Percentiles rank a stretch among this genome's conserved stretches.
phyloP scores from a whole-genome alignment of 2,888 invertebrate species.

The Macrophya annulata region DNA sequence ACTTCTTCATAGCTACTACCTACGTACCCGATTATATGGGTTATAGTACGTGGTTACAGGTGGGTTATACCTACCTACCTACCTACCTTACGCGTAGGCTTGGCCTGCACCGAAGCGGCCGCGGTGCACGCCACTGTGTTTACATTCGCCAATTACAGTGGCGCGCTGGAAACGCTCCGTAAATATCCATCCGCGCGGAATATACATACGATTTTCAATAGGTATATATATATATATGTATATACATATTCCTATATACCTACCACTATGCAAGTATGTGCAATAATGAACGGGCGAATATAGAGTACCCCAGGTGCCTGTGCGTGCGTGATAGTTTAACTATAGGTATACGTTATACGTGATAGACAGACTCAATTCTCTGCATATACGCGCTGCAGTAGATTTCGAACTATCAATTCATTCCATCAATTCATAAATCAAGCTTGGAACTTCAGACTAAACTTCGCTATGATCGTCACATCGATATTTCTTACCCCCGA shows the following conservation, averaged over 20 bases:
- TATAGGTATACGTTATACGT: background rate
- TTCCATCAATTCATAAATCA: no score
- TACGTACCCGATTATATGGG: slow-evolving; percentile 45
- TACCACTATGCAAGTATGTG: slow-evolving; percentile 10
- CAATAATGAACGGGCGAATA: slow-evolving; percentile 48
- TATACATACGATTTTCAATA: background rate
- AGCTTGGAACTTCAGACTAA: no score
- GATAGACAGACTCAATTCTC: background rate
- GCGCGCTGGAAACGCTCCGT: slow-evolving; percentile 57
- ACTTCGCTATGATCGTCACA: no score
- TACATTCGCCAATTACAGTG: slow-evolving; percentile 67
- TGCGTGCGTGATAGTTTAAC: slow-evolving; percentile 17
- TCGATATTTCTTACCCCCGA: no score
- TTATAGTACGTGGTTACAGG: slow-evolving; percentile 47
- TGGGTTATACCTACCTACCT: slow-evolving; percentile 27
- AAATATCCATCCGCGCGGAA: slow-evolving; percentile 30
- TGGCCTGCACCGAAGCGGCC: background rate
- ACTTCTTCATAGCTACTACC: background rate
- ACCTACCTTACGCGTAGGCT: slow-evolving; percentile 27
- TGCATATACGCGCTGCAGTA: background rate
- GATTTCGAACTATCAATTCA: background rate
- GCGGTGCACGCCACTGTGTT: slow-evolving; percentile 59
- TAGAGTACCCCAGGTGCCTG: slow-evolving; percentile 37
- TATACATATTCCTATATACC: background rate
- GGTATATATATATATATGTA: background rate